Evolutionary conservation across 2,113 vertebrate species (phyloP).

Genomic region (Nycticryphes semicollaris): DNA sequence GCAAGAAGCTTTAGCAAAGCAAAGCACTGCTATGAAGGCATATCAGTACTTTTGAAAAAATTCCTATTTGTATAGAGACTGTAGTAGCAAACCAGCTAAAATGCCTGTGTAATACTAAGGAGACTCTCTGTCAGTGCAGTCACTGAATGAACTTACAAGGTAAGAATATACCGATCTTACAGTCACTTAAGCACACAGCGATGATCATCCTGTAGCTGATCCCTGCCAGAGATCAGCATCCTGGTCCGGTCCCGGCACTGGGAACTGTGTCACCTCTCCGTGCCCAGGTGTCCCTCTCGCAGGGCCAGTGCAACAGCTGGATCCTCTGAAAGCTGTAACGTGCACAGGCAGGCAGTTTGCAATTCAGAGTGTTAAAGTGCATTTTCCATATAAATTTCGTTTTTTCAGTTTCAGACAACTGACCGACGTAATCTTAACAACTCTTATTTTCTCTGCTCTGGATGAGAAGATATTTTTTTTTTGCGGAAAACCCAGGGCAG

Average conservation of each 20-base stretch:
- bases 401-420: too few relatives aligned
- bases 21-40: not conserved
- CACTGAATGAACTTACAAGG: not conserved
- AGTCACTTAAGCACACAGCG: not conserved
- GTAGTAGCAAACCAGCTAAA: not conserved
- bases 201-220: not conserved
- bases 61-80: not conserved
- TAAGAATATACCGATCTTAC: fast-evolving
- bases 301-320: too few relatives aligned
- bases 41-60: not conserved
- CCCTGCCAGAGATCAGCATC: not conserved
- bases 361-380: too few relatives aligned
- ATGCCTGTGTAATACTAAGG: not conserved
- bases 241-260: not conserved
- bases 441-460: too few relatives aligned
- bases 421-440: too few relatives aligned
- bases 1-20: not conserved
- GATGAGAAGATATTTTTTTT: too few relatives aligned
- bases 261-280: too few relatives aligned
- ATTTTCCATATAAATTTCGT: too few relatives aligned
- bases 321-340: too few relatives aligned
- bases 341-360: too few relatives aligned
- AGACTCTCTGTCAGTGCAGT: not conserved
- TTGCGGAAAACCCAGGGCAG: too few relatives aligned
- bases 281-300: too few relatives aligned